Percentiles rank a stretch among this genome's conserved stretches.
Evolutionary conservation across 2,888 invertebrate species (phyloP).

Genomic region (Nemotelus nigrinus): DNA sequence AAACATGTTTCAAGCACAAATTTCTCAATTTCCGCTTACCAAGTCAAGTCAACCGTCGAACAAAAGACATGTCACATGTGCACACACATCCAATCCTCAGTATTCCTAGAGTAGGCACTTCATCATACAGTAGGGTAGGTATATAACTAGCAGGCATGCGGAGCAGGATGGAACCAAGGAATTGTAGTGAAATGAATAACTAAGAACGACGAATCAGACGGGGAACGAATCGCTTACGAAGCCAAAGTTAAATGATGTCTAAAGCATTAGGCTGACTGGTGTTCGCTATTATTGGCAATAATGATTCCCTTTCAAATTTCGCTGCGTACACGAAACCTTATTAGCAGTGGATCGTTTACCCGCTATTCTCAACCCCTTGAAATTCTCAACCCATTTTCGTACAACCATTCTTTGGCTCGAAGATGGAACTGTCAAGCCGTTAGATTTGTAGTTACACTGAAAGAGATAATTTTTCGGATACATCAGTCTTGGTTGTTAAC

Average conservation of each 20-base stretch:
- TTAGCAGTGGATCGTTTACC: constrained; percentile 45
- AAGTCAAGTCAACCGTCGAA: constrained; percentile 38
- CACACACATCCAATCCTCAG: constrained; percentile 1
- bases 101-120: background rate
- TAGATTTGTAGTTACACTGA: background rate
- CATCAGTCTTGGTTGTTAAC: background rate
- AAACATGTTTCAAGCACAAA: constrained; percentile 54
- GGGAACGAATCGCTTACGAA: constrained; percentile 39
- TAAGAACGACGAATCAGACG: background rate
- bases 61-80: constrained; percentile 24
- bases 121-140: no score
- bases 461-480: background rate
- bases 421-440: no score
- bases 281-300: constrained; percentile 34
- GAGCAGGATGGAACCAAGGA: background rate
- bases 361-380: constrained; percentile 36
- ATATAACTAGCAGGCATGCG: background rate
- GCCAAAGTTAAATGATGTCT: constrained; percentile 47
- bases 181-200: background rate
- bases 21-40: constrained; percentile 55
- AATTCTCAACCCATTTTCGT: constrained; percentile 15
- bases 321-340: constrained; percentile 43
- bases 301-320: constrained; percentile 37
- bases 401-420: background rate
- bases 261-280: constrained; percentile 40